phyloP scores from a whole-genome alignment of 2,113 vertebrate genomes.

The Hipposideros armiger region DNA sequence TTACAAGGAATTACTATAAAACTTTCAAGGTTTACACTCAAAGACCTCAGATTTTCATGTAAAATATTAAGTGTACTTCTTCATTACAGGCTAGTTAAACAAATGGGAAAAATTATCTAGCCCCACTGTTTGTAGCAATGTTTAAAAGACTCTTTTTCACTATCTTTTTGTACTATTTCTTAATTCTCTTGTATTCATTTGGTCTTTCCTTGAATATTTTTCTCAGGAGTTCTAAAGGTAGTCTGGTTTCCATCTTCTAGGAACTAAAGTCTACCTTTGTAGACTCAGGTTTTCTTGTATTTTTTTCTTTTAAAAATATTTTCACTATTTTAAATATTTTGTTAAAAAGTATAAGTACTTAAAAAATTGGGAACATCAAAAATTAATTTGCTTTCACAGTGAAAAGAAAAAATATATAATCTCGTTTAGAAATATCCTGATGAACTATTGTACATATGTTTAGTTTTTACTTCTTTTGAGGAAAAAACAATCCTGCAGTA shows the following conservation, averaged over 20 bases:
- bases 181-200: background rate
- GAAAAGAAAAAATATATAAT: slow-evolving; percentile 11
- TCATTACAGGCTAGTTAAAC: background rate
- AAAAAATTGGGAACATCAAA: slow-evolving; percentile 28
- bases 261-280: slow-evolving; percentile 23
- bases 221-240: background rate
- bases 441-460: background rate
- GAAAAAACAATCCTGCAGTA: background rate
- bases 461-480: slow-evolving; percentile 10
- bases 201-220: background rate
- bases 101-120: background rate
- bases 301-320: background rate
- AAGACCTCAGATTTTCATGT: slow-evolving; percentile 30
- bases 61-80: background rate
- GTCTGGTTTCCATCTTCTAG: background rate
- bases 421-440: background rate
- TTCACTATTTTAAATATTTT: slow-evolving; percentile 12
- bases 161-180: background rate
- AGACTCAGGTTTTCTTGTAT: background rate
- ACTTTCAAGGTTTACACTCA: slow-evolving; percentile 13
- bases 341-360: background rate
- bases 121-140: background rate
- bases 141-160: slow-evolving; percentile 9
- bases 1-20: slow-evolving; percentile 27
- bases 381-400: background rate